Evolutionary conservation across 2,797 vertebrate species (phyloP).

Genomic region (Syngnathus rostellatus): DNA sequence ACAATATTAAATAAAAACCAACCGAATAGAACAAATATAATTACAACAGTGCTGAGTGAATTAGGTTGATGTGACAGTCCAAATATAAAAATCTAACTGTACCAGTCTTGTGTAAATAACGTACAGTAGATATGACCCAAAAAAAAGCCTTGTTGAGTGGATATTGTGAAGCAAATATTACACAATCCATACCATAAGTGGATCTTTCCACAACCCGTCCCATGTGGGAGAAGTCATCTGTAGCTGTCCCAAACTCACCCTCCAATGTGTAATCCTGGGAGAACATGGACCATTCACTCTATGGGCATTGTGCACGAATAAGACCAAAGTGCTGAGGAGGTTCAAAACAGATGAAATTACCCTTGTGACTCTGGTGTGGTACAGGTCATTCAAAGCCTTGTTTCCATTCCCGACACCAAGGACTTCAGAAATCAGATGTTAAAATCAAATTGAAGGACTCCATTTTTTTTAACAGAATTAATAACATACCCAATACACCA

Average conservation of each 20-base stretch:
- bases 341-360: conserved; percentile 53
- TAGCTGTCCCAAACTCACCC: conserved; percentile 83
- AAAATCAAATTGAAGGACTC: neutral
- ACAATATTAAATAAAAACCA: neutral
- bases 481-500: conserved; percentile 78
- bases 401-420: conserved; percentile 76
- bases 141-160: too few relatives aligned
- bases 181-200: conserved; percentile 72
- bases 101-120: neutral
- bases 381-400: conserved; percentile 69
- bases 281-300: neutral
- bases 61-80: neutral
- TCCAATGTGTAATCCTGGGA: conserved; percentile 81
- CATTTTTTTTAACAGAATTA: neutral
- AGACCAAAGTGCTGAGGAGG: neutral
- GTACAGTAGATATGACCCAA: neutral
- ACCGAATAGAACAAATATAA: neutral
- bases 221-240: conserved; percentile 76
- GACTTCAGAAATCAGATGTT: conserved; percentile 60
- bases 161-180: neutral
- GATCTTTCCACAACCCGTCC: conserved; percentile 82
- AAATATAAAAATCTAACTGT: neutral
- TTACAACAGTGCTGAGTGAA: neutral
- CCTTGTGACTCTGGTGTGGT: conserved; percentile 73
- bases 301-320: neutral